Evolutionary conservation across 2,888 invertebrate genomes (phyloP).

Genomic region (Nomada goodeniana): DNA sequence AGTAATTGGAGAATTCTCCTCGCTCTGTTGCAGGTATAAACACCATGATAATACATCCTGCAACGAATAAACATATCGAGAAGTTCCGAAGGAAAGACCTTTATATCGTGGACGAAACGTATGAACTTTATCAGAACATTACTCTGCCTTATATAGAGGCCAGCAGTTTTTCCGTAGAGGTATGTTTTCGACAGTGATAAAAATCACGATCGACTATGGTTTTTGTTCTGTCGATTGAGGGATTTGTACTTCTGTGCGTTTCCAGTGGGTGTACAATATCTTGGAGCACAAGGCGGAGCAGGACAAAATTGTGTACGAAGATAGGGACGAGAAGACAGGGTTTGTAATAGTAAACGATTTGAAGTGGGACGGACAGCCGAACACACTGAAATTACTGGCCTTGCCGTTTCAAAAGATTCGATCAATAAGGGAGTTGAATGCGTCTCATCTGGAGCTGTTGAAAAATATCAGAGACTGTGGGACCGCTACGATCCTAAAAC

Average conservation of each 20-base stretch:
- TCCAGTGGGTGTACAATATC: constrained; percentile 99
- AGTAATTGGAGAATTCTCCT: too few relatives aligned
- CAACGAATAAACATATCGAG: constrained; percentile 95
- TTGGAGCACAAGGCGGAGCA: constrained; percentile 95
- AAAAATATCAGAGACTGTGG: constrained; percentile 92
- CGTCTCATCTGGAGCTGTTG: constrained; percentile 91
- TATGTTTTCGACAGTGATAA: constrained; percentile 79
- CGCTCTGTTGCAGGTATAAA: constrained; percentile 89
- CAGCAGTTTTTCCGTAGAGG: constrained; percentile 92
- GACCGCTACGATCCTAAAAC: constrained; percentile 89
- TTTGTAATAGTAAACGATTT: constrained; percentile 97
- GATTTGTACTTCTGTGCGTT: constrained; percentile 69
- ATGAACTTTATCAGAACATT: constrained; percentile 91
- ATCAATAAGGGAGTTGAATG: constrained; percentile 93
- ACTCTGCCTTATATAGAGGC: constrained; percentile 91
- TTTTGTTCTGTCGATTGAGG: not conserved
- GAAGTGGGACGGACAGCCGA: constrained; percentile 96
- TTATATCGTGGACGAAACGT: constrained; percentile 93
- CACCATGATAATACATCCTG: constrained; percentile 96
- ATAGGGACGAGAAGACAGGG: constrained; percentile 91
- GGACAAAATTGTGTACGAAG: constrained; percentile 94
- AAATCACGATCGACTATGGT: not conserved
- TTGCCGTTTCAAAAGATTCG: constrained; percentile 91
- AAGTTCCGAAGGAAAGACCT: constrained; percentile 92
- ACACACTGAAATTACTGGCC: constrained; percentile 94